Evolutionary conservation across 2,113 vertebrate genomes (phyloP).

Genomic region (Cephalopholis sonnerati): DNA sequence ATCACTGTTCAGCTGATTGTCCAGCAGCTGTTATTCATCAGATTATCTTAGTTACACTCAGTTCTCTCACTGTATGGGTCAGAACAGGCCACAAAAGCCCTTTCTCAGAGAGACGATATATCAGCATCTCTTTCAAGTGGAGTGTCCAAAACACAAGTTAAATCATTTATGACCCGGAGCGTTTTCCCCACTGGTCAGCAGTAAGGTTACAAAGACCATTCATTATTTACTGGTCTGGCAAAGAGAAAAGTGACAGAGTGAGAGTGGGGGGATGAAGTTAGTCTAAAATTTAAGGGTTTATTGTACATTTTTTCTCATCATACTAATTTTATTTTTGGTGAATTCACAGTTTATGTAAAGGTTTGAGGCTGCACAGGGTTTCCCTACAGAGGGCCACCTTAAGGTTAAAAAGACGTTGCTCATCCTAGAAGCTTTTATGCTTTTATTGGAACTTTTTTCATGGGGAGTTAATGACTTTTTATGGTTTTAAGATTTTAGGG

Average conservation of each 20-base stretch:
- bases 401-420: no score
- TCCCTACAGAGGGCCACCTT: no score
- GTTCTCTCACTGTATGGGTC: not conserved
- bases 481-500: no score
- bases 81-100: not conserved
- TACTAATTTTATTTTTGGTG: no score
- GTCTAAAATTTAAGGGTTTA: no score
- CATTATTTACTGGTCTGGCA: not conserved
- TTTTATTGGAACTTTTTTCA: no score
- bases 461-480: no score
- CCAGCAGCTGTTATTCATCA: not conserved
- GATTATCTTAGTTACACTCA: not conserved
- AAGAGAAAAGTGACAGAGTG: not conserved
- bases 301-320: no score
- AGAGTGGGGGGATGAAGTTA: no score
- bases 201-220: conserved; percentile 1
- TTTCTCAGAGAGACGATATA: not conserved
- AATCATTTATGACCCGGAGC: conserved; percentile 16
- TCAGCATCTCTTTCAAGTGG: not conserved
- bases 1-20: not conserved
- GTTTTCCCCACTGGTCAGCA: conserved; percentile 3
- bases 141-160: not conserved
- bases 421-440: no score
- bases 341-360: no score
- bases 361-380: no score